Percentiles rank a stretch among this genome's conserved stretches.
These are phyloP conservation scores for Epirrhoe alternata DNA, from an alignment of 2,888 invertebrate species.

Conservation along the genomic window DNA sequence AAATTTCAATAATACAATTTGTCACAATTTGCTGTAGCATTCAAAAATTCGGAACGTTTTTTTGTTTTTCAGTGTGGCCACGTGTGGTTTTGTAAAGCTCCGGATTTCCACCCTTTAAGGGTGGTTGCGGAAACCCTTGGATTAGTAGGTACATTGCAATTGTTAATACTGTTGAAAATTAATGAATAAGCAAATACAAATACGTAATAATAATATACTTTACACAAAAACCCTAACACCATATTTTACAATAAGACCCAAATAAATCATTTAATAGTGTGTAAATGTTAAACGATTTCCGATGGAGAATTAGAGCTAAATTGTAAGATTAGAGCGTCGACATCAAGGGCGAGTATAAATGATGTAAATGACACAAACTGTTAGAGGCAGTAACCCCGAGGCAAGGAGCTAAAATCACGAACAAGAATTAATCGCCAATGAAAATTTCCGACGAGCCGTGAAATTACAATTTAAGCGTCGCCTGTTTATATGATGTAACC, in stretches of 20 bases:
- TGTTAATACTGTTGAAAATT: constrained; percentile 43
- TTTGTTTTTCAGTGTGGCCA: constrained; percentile 52
- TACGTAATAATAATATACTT: too few species aligned
- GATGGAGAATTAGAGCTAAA: constrained; percentile 41
- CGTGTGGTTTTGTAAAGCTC: constrained; percentile 52
- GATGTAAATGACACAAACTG: constrained; percentile 55
- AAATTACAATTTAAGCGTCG: constrained; percentile 80
- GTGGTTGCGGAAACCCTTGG: constrained; percentile 43
- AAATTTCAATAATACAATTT: constrained; percentile 81
- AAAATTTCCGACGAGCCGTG: constrained; percentile 79
- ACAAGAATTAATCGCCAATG: constrained; percentile 79
- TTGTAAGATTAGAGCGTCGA: constrained; percentile 45
- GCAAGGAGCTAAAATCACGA: constrained; percentile 68
- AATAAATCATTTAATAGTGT: constrained; percentile 3
- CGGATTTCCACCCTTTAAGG: constrained; percentile 46
- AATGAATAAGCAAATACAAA: too few species aligned
- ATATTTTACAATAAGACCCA: neutral
- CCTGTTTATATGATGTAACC: constrained; percentile 64
- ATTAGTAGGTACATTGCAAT: constrained; percentile 48
- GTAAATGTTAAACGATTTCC: constrained; percentile 29
- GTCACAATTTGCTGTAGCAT: constrained; percentile 73
- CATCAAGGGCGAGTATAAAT: constrained; percentile 48
- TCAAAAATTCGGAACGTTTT: constrained; percentile 52
- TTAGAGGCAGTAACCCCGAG: constrained; percentile 50
- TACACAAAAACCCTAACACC: too few species aligned